These are phyloP conservation scores for Pseudochaenichthys georgianus DNA, from an alignment of 2,797 vertebrate genomes.

Conservation along the genomic window DNA sequence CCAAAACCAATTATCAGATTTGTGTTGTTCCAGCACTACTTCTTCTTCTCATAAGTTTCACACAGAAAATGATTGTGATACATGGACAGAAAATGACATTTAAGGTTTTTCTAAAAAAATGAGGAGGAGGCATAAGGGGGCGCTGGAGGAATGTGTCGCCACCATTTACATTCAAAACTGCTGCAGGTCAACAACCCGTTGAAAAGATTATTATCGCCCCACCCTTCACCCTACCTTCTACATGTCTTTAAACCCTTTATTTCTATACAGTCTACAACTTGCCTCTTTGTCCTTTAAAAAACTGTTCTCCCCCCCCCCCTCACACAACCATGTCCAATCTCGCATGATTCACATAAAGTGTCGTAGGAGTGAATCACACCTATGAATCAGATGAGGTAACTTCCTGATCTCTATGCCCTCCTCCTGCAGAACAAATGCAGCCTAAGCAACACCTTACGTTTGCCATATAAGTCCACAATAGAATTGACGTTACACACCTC, in stretches of 20 bases:
- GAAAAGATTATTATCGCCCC: slow-evolving; percentile 40
- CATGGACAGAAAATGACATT: slow-evolving; percentile 8
- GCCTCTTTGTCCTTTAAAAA: background rate
- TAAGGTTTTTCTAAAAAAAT: background rate
- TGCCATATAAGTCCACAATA: slow-evolving; percentile 77
- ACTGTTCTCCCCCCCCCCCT: background rate
- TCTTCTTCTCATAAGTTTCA: slow-evolving; percentile 9
- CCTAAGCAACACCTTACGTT: slow-evolving; percentile 62
- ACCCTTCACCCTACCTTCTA: background rate
- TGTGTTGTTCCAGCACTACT: background rate
- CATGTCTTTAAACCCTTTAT: slow-evolving; percentile 21
- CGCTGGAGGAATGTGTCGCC: slow-evolving; percentile 61
- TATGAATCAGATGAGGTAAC: slow-evolving; percentile 14
- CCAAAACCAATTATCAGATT: background rate
- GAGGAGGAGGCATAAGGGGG: slow-evolving; percentile 8
- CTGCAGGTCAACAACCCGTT: slow-evolving; percentile 51
- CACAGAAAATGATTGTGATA: background rate
- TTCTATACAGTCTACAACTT: slow-evolving; percentile 15
- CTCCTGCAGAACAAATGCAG: slow-evolving; percentile 46
- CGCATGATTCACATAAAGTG: slow-evolving; percentile 1
- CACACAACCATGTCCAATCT: background rate
- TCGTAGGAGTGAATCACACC: slow-evolving; percentile 4
- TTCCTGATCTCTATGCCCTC: slow-evolving; percentile 9
- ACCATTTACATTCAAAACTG: slow-evolving; percentile 80
- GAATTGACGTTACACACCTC: slow-evolving; percentile 59